These are phyloP conservation scores for Odontesthes bonariensis DNA, from an alignment of 2,113 vertebrate species.

Conservation along the genomic window DNA sequence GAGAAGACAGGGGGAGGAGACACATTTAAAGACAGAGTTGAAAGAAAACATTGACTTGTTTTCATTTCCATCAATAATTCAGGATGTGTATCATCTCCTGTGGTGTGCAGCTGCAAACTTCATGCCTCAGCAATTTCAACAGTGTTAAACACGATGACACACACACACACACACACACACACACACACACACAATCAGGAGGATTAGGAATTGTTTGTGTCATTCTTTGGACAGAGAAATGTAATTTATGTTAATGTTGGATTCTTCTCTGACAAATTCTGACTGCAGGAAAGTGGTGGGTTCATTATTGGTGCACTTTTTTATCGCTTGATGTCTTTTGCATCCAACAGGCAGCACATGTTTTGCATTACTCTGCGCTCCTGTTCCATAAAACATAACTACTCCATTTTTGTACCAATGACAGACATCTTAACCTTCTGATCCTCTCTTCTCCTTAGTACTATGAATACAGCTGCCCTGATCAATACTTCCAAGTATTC, in stretches of 20 bases:
- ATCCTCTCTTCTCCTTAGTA: not conserved
- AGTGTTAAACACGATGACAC: conserved; percentile 28
- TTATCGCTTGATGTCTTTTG: conserved; percentile 18
- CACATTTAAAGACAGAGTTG: conserved; percentile 23
- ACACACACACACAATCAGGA: not conserved
- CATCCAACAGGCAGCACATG: conserved; percentile 15
- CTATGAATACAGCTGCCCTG: not conserved
- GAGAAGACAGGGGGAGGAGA: not conserved
- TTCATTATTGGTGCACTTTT: conserved; percentile 35
- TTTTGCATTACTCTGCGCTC: conserved; percentile 14
- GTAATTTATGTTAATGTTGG: conserved; percentile 39
- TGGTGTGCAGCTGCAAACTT: conserved; percentile 62
- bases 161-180: conserved; percentile 9
- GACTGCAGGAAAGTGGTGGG: not conserved
- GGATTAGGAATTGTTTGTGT: conserved; percentile 48
- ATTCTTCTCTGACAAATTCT: conserved; percentile 25
- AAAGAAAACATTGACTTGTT: conserved; percentile 61
- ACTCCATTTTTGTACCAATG: conserved; percentile 18
- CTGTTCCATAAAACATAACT: conserved; percentile 28
- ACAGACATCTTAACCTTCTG: conserved; percentile 18
- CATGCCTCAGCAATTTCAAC: conserved; percentile 67
- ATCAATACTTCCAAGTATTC: not conserved
- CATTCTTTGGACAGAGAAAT: conserved; percentile 32
- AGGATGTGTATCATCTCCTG: conserved; percentile 69
- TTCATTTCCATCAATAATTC: conserved; percentile 76